These are phyloP conservation scores for Stegophylla sp. DNA, from an alignment of 2,888 invertebrate genomes.

Conservation along the genomic window DNA sequence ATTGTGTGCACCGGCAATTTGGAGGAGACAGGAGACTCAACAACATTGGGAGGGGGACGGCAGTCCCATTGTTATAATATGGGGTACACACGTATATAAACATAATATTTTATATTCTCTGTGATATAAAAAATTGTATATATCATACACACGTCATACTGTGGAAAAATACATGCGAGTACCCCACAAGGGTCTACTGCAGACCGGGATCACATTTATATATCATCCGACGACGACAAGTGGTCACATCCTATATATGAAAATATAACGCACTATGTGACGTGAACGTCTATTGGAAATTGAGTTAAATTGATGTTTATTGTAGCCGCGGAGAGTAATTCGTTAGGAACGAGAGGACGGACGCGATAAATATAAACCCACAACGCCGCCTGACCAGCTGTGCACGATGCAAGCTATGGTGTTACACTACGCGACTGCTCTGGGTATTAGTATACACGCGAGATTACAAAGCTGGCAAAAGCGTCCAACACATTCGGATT, in stretches of 20 bases:
- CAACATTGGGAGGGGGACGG: neutral
- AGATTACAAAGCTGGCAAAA: slow-evolving; percentile 29
- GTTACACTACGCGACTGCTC: too few species aligned
- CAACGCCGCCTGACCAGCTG: neutral
- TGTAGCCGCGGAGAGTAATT: slow-evolving; percentile 17
- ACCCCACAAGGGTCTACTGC: neutral
- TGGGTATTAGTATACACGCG: neutral
- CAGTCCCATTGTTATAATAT: slow-evolving; percentile 25
- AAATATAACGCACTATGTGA: neutral
- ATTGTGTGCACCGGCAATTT: slow-evolving; percentile 34
- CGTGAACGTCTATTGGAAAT: slow-evolving; percentile 13
- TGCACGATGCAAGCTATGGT: neutral
- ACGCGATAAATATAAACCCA: neutral
- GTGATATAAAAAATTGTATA: neutral
- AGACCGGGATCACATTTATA: slow-evolving; percentile 17
- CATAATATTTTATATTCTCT: too few species aligned
- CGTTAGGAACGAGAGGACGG: neutral
- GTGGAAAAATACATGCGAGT: neutral
- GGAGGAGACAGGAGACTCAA: slow-evolving; percentile 25
- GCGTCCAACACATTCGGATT: neutral
- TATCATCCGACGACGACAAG: slow-evolving; percentile 33
- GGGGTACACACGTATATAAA: too few species aligned
- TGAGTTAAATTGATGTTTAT: slow-evolving; percentile 57
- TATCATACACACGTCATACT: neutral
- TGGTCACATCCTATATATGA: slow-evolving; percentile 41